Conservation (phyloP, 2,113 vertebrate genomes). For the Pholis gunnellus region DNA sequence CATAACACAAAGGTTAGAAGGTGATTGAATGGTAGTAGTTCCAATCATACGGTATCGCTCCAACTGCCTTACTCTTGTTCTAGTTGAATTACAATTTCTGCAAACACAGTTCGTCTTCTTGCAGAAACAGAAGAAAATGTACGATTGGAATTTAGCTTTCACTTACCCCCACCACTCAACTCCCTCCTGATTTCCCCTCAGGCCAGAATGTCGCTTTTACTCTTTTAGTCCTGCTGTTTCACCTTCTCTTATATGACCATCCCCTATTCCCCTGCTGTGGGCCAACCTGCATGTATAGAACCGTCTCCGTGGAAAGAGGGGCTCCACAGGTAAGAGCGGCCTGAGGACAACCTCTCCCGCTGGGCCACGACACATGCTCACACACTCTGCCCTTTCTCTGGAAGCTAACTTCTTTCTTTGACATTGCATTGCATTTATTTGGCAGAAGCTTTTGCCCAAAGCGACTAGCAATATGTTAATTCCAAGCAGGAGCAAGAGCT, state of each 20-base stretch:
- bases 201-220: conserved; percentile 59
- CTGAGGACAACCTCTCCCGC: conserved; percentile 71
- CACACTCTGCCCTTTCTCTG: conserved; percentile 52
- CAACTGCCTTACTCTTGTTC: background rate
- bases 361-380: conserved; percentile 50
- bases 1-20: background rate
- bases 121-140: background rate
- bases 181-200: conserved; percentile 53
- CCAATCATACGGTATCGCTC: background rate
- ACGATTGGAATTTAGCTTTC: background rate
- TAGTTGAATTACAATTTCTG: background rate
- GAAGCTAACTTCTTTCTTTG: conserved; percentile 34
- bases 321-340: conserved; percentile 70
- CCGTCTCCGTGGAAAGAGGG: conserved; percentile 35
- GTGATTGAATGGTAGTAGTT: background rate
- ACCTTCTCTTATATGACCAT: conserved; percentile 69
- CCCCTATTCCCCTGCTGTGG: conserved; percentile 55
- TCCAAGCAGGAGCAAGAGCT: background rate
- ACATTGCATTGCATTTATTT: conserved; percentile 24
- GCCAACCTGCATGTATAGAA: conserved; percentile 62
- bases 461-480: background rate
- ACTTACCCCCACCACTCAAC: background rate
- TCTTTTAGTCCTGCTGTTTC: conserved; percentile 66
- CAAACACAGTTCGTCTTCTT: background rate
- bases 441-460: background rate